Conservation (phyloP, 2,888 invertebrate species). For the Unio delphinus region DNA sequence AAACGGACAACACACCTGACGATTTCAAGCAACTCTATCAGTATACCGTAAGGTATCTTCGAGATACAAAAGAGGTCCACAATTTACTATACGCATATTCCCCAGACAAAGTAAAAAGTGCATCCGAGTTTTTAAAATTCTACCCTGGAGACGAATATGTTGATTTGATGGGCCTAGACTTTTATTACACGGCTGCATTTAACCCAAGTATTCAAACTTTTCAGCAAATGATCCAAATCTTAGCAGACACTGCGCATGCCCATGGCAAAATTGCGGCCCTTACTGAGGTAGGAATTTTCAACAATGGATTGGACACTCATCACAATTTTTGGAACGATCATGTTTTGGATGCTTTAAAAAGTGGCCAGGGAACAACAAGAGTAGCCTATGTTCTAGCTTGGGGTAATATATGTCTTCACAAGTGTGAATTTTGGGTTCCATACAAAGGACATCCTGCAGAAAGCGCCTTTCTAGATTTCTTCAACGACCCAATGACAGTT, state of each 20-base stretch:
- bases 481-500: slow-evolving; percentile 16
- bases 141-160: slow-evolving; percentile 33
- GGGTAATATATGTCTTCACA: slow-evolving; percentile 20
- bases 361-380: slow-evolving; percentile 7
- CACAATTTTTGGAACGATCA: slow-evolving; percentile 27
- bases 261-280: slow-evolving; percentile 29
- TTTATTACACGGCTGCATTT: slow-evolving; percentile 20
- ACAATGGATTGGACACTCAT: slow-evolving; percentile 16
- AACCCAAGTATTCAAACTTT: slow-evolving; percentile 4
- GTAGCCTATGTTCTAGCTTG: slow-evolving; percentile 27
- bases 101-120: slow-evolving; percentile 20
- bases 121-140: slow-evolving; percentile 18
- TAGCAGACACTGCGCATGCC: slow-evolving; percentile 18
- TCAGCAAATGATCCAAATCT: slow-evolving; percentile 8
- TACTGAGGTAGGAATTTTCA: slow-evolving; percentile 25
- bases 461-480: slow-evolving; percentile 18
- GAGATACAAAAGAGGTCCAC: slow-evolving; percentile 26
- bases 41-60: slow-evolving; percentile 22
- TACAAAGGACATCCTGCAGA: slow-evolving; percentile 23
- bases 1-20: slow-evolving; percentile 17
- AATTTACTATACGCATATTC: slow-evolving; percentile 32
- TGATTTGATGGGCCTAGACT: slow-evolving; percentile 28
- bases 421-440: slow-evolving; percentile 11
- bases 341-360: slow-evolving; percentile 18
- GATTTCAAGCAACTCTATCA: slow-evolving; percentile 25